Percentiles rank a stretch among this genome's conserved stretches.
Evolutionary conservation across 2,888 invertebrate genomes (phyloP).

Genomic region (Drosophila suboccidentalis): DNA sequence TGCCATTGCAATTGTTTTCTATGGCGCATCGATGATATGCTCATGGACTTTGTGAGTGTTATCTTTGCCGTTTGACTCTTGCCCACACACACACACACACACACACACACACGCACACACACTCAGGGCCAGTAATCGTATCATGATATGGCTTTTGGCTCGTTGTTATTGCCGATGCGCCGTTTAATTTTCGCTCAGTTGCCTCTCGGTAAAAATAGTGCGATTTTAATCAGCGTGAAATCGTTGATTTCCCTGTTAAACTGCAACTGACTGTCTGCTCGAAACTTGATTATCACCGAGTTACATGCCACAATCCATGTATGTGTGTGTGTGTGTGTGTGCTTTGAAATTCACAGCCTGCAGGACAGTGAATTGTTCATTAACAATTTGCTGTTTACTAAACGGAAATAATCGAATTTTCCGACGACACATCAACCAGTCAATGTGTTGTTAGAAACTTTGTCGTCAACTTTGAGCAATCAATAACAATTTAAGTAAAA

Average conservation of each 20-base stretch:
- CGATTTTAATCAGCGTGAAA: slow-evolving; percentile 74
- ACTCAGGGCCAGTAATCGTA: not conserved
- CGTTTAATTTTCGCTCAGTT: slow-evolving; percentile 62
- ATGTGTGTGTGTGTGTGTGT: not conserved
- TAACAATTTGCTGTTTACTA: slow-evolving; percentile 49
- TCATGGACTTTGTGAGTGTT: slow-evolving; percentile 64
- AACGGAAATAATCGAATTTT: slow-evolving; percentile 33
- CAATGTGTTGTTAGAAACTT: not conserved
- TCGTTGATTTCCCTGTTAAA: slow-evolving; percentile 53
- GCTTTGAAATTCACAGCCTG: slow-evolving; percentile 1
- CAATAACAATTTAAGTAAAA: slow-evolving; percentile 12
- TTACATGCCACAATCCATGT: not conserved
- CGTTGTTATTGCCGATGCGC: slow-evolving; percentile 38
- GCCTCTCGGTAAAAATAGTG: slow-evolving; percentile 47
- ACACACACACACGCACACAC: not conserved
- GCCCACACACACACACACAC: slow-evolving; percentile 6
- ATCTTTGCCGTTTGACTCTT: slow-evolving; percentile 55
- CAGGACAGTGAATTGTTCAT: slow-evolving; percentile 21
- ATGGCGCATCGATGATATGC: slow-evolving; percentile 66
- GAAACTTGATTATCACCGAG: slow-evolving; percentile 40
- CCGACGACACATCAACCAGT: slow-evolving; percentile 1
- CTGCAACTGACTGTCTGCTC: slow-evolving; percentile 12
- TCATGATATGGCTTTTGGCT: slow-evolving; percentile 8
- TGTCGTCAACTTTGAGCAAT: slow-evolving; percentile 9
- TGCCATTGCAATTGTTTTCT: slow-evolving; percentile 70